A percentile compares a stretch with the other conserved stretches of the same genome.
These are phyloP conservation scores for Tenebrio molitor DNA, from an alignment of 1,140 invertebrate species.

Conservation along the genomic window DNA sequence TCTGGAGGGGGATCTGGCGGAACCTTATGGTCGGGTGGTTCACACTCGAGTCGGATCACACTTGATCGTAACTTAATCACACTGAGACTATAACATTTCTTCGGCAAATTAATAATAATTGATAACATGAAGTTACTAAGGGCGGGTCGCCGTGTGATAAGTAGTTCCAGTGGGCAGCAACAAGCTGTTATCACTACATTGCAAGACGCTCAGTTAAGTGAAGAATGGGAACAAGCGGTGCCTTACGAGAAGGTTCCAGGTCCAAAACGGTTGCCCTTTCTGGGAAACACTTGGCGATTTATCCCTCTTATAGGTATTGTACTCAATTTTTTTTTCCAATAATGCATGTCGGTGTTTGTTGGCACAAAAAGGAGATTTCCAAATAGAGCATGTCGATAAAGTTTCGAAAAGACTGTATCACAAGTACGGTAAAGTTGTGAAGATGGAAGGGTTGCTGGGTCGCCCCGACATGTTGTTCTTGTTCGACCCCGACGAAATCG, in stretches of 20 bases:
- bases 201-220: neutral
- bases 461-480: constrained; percentile 86
- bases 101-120: too few species aligned
- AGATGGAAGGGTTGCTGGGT: constrained; percentile 80
- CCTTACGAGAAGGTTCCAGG: constrained; percentile 84
- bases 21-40: constrained; percentile 17
- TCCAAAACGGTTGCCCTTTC: constrained; percentile 81
- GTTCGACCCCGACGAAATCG: constrained; percentile 86
- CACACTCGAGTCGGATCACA: neutral
- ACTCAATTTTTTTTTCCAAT: too few species aligned
- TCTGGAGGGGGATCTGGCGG: constrained; percentile 8
- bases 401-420: constrained; percentile 79
- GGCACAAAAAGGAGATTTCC: constrained; percentile 60
- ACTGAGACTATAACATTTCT: too few species aligned
- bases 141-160: neutral
- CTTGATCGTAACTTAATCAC: too few species aligned
- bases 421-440: constrained; percentile 82
- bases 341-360: too few species aligned
- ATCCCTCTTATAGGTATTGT: constrained; percentile 72
- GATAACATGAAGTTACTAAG: constrained; percentile 11
- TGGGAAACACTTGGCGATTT: constrained; percentile 85
- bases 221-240: constrained; percentile 62
- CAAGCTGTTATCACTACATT: neutral
- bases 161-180: constrained; percentile 2
- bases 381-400: constrained; percentile 71